Percentiles rank a stretch among this genome's conserved stretches.
These are phyloP conservation scores for Baryphthengus martii DNA, from an alignment of 2,113 vertebrate genomes.

Conservation along the genomic window DNA sequence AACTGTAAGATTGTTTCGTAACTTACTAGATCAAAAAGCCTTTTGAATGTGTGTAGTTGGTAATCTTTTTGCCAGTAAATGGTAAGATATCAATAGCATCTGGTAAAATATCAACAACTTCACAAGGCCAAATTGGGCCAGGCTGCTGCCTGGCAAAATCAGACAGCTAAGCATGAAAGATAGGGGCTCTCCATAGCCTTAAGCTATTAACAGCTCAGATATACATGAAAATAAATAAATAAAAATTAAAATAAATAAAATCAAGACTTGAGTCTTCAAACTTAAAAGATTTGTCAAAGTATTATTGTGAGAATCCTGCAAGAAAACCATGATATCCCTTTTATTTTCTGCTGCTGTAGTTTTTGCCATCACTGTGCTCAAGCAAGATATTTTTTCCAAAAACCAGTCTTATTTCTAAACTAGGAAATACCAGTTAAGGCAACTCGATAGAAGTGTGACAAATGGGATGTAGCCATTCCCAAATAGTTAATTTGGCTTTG, in stretches of 20 bases:
- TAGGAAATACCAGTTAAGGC: not conserved
- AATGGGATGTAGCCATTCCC: not conserved
- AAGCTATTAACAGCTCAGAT: not conserved
- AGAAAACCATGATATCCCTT: not conserved
- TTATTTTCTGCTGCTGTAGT: not conserved
- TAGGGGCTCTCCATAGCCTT: rapidly evolving
- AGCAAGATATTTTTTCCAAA: not conserved
- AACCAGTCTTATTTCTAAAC: not conserved
- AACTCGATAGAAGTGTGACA: not conserved
- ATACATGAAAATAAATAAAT: not conserved
- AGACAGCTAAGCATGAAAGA: not conserved
- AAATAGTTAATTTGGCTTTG: not conserved
- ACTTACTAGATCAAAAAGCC: not conserved
- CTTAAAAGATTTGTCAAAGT: not conserved
- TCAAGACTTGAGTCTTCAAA: not conserved
- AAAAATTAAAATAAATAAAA: too few relatives aligned
- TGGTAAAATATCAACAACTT: not conserved
- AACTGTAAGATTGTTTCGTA: not conserved
- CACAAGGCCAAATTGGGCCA: not conserved
- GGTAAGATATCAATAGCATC: not conserved
- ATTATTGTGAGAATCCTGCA: not conserved
- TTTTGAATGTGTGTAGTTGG: not conserved
- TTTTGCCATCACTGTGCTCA: not conserved
- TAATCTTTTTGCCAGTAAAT: not conserved
- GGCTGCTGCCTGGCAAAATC: not conserved